Percentiles rank a stretch among this genome's conserved stretches.
phyloP scores from a whole-genome alignment of 92 coral and sea anemone genomes.

The Parazoanthus swiftii region DNA sequence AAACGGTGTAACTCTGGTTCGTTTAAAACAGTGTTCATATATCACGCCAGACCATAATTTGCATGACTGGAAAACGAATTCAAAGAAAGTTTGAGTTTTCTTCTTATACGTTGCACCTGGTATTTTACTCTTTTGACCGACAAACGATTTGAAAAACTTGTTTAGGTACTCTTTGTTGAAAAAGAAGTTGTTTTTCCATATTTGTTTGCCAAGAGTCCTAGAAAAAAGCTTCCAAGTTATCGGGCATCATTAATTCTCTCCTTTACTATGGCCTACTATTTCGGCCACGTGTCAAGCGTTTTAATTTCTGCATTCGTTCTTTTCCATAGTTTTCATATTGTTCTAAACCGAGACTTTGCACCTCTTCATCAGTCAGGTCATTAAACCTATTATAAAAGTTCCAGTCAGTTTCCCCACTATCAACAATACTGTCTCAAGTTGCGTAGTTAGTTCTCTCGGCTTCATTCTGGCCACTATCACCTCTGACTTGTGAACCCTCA shows the following conservation, averaged over 20 bases:
- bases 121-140: not conserved
- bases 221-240: constrained; percentile 23
- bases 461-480: constrained; percentile 44
- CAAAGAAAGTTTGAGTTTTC: constrained; percentile 8
- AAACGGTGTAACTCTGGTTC: constrained; percentile 13
- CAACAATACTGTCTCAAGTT: constrained; percentile 18
- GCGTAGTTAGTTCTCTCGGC: constrained; percentile 8
- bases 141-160: not conserved
- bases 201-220: constrained; percentile 26
- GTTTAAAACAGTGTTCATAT: constrained; percentile 15
- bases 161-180: constrained; percentile 16
- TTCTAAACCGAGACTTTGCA: not conserved
- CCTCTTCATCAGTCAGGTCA: not conserved
- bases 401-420: not conserved
- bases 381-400: not conserved
- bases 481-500: constrained; percentile 38
- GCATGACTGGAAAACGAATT: constrained; percentile 15
- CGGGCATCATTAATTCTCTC: constrained; percentile 18
- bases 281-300: constrained; percentile 23
- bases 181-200: constrained; percentile 18
- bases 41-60: constrained; percentile 8
- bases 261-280: not conserved
- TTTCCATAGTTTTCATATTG: constrained; percentile 16
- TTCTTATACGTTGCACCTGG: constrained; percentile 15
- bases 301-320: constrained; percentile 17